phyloP scores from a whole-genome alignment of 2,113 vertebrate genomes.

The Ceratotherium simum region DNA sequence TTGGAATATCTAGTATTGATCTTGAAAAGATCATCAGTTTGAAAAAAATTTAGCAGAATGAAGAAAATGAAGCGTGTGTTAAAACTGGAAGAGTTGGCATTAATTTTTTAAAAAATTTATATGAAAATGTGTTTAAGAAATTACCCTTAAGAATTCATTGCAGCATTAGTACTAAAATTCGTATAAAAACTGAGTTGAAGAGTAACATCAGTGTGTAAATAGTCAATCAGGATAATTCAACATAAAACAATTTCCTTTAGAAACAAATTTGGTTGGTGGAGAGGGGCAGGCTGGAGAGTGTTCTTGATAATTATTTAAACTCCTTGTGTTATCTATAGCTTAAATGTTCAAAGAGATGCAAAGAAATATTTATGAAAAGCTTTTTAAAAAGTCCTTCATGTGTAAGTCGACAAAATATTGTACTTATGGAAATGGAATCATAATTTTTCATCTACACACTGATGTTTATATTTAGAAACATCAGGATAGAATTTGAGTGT shows the following conservation, averaged over 20 bases:
- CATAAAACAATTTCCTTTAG: slow-evolving; percentile 48
- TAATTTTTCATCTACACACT: neutral
- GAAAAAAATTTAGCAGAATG: neutral
- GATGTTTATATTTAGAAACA: slow-evolving; percentile 1
- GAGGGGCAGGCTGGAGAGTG: neutral
- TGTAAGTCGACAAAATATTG: slow-evolving; percentile 48
- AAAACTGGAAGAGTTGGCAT: slow-evolving; percentile 15
- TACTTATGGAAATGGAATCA: neutral
- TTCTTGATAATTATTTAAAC: slow-evolving; percentile 35
- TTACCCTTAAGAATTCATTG: slow-evolving; percentile 33
- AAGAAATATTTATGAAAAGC: slow-evolving; percentile 20
- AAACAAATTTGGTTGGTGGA: slow-evolving; percentile 23
- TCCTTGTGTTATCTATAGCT: neutral
- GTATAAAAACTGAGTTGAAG: slow-evolving; percentile 22
- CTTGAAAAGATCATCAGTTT: slow-evolving; percentile 29
- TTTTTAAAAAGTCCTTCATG: neutral
- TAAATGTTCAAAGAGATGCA: slow-evolving; percentile 49
- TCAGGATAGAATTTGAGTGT: neutral
- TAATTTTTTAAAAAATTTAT: neutral
- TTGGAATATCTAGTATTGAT: neutral
- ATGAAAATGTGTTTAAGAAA: slow-evolving; percentile 50
- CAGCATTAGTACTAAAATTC: slow-evolving; percentile 37
- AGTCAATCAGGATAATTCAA: neutral
- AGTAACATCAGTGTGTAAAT: neutral
- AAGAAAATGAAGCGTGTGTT: slow-evolving; percentile 6